Evolutionary conservation across 1,140 invertebrate genomes (phyloP).

Genomic region (Brachionus paranguensis): DNA sequence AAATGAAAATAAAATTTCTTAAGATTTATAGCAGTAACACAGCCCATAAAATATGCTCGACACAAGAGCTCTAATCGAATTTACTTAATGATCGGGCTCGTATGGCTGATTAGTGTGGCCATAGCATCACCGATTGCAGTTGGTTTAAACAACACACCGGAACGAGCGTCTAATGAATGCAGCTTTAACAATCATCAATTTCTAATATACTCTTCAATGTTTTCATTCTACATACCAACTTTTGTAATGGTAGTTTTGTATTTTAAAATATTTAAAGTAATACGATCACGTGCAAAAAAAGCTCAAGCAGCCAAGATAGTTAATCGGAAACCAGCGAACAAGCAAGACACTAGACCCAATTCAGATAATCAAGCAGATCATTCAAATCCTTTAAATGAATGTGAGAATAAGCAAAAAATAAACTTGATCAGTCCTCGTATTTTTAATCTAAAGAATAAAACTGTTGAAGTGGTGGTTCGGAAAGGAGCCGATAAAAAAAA

Average conservation of each 20-base stretch:
- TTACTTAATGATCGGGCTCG: slow-evolving; percentile 86
- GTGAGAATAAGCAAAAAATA: not conserved
- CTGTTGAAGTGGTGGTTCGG: not conserved
- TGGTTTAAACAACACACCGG: slow-evolving; percentile 69
- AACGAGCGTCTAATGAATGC: slow-evolving; percentile 60
- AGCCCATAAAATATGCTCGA: slow-evolving; percentile 96
- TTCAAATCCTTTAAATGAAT: not conserved
- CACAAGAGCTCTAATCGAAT: slow-evolving; percentile 93
- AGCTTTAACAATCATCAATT: slow-evolving; percentile 96
- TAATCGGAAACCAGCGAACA: slow-evolving; percentile 46
- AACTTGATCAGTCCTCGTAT: not conserved
- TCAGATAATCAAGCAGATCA: not conserved
- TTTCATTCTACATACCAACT: slow-evolving; percentile 98
- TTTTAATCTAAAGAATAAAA: slow-evolving; percentile 24
- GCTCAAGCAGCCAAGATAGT: slow-evolving; percentile 44
- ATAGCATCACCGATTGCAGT: slow-evolving; percentile 95
- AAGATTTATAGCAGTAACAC: slow-evolving; percentile 96
- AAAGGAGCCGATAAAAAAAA: not conserved
- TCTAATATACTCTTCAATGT: slow-evolving; percentile 91
- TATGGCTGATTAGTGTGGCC: slow-evolving; percentile 88
- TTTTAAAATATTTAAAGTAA: slow-evolving; percentile 88
- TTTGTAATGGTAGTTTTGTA: slow-evolving; percentile 98
- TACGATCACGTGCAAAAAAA: slow-evolving; percentile 51
- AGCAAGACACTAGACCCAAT: slow-evolving; percentile 44
- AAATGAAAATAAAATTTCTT: slow-evolving; percentile 46